A percentile compares a stretch with the other conserved stretches of the same genome.
These are phyloP conservation scores for Xestobium rufovillosum DNA, from an alignment of 2,888 invertebrate species.

Conservation along the genomic window DNA sequence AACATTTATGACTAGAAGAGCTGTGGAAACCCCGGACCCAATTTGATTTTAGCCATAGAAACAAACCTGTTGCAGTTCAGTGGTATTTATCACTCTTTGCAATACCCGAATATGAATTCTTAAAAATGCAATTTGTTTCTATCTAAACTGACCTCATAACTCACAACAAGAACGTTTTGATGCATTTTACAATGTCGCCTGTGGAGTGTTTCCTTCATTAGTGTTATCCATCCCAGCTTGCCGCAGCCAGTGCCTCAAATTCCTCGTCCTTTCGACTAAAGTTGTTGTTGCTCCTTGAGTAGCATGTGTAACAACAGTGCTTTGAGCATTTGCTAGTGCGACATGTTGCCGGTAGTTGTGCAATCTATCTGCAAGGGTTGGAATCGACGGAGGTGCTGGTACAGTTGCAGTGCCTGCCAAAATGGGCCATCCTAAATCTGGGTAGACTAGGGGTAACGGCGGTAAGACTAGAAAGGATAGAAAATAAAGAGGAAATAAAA, in stretches of 20 bases:
- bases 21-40: too few relatives aligned
- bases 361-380: slow-evolving; percentile 47
- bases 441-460: slow-evolving; percentile 49
- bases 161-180: too few relatives aligned
- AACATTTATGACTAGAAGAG: too few relatives aligned
- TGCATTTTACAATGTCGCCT: slow-evolving; percentile 34
- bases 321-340: slow-evolving; percentile 44
- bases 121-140: too few relatives aligned
- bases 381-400: slow-evolving; percentile 41
- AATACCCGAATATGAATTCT: too few relatives aligned
- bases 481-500: slow-evolving; percentile 1
- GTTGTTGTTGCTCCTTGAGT: slow-evolving; percentile 52
- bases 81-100: too few relatives aligned
- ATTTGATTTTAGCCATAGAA: too few relatives aligned
- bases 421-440: slow-evolving; percentile 49
- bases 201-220: slow-evolving; percentile 28
- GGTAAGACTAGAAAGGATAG: slow-evolving; percentile 36
- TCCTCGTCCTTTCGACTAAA: slow-evolving; percentile 57
- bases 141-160: too few relatives aligned
- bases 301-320: slow-evolving; percentile 42
- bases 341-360: slow-evolving; percentile 51
- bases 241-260: slow-evolving; percentile 59
- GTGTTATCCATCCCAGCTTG: slow-evolving; percentile 42
- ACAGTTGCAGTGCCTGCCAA: slow-evolving; percentile 32
- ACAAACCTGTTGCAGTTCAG: too few relatives aligned